A percentile compares a stretch with the other conserved stretches of the same genome.
These are phyloP conservation scores for Patagioenas fasciata DNA, from an alignment of 2,113 vertebrate genomes.

Conservation along the genomic window DNA sequence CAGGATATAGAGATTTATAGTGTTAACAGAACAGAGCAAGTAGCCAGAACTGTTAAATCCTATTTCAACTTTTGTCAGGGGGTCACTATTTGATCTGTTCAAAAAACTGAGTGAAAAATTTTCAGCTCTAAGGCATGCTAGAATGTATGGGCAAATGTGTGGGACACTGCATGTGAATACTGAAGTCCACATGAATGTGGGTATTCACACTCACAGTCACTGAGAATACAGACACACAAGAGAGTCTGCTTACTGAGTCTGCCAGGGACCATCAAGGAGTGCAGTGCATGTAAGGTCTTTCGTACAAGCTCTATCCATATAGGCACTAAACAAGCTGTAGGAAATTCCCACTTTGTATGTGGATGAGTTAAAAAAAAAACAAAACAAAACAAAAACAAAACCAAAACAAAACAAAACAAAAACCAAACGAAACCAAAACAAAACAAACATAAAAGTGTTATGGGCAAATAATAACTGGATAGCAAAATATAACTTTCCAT, in stretches of 20 bases:
- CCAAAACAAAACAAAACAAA: not conserved
- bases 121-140: not conserved
- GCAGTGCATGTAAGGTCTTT: not conserved
- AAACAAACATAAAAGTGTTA: not conserved
- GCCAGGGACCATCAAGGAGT: rapidly evolving
- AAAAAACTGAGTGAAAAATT: not conserved
- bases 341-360: not conserved
- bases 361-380: not conserved
- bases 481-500: not conserved
- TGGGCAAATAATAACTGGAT: not conserved
- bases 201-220: not conserved
- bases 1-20: not conserved
- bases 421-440: not conserved
- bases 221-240: not conserved
- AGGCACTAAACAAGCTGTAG: not conserved
- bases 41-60: not conserved
- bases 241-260: not conserved
- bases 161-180: not conserved
- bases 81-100: not conserved
- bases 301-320: not conserved
- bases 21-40: not conserved
- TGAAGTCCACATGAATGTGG: not conserved
- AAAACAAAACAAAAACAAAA: not conserved
- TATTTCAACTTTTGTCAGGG: not conserved
- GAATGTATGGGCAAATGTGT: not conserved